Base-by-base conservation (phyloP, 2,888 invertebrate species). In the Spodoptera littoralis region DNA sequence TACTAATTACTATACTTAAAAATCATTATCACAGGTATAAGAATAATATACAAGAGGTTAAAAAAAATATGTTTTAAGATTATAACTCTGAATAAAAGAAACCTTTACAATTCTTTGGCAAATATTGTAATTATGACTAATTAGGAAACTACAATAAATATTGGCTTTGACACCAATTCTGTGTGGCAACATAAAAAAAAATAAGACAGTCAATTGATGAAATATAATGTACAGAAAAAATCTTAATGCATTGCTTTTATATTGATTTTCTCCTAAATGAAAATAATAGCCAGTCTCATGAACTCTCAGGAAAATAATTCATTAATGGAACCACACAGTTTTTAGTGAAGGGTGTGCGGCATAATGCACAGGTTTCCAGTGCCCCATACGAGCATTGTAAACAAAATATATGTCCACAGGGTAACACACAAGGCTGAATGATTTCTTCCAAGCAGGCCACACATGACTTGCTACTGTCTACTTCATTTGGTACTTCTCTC, bases 371-470 rank as follows among this genome's bases (percentile, higher is more conserved):
- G 24, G 70, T 90, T 57, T 93, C 92, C 36, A 93, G 74, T 2
- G 87, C 84, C 5, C 94, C 91, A 68, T 94, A 94, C 42, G 91
- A 89, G 65, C 95, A 95, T 30, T 91, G 85, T 79, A 93, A 84
- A 70, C 95, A 95, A 65, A 95, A 94, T 50, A 94, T 83, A 83
- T 95, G 95, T 0, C 95, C 95, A 68, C 95, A 95, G 1, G 89
- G 92, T 27, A 95, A 74, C 0, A 91, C 93, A 85, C 94, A 95
- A 0, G 95, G 94, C 11, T 94, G 90, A 5, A 87, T 4, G 61
- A 95, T 93, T 71, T 93, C 92, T 63, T 95, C 95, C 57, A 95
- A 81, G 62, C 95, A 95, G 3, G 95, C 93, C 0, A 90, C 88
- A 89, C 95, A 95, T 1, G 90, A 89, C 68, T 88, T 93, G 55